Conservation (phyloP, 1,140 invertebrate genomes). For the Apis mellifera region Amel_HAv3.1 CM009940.2:5066501-5067000, state of each 20-base stretch:
- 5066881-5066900: constrained; percentile 20
- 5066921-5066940: constrained; percentile 68
- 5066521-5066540: too few relatives aligned
- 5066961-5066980: constrained; percentile 50
- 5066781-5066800: neutral
- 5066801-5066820: constrained; percentile 38
- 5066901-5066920: constrained; percentile 46
- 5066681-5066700: too few relatives aligned
- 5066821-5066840: too few relatives aligned
- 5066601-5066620: neutral
- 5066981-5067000: too few relatives aligned
- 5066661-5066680: too few relatives aligned
- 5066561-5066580: too few relatives aligned
- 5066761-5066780: constrained; percentile 27
- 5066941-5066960: constrained; percentile 61
- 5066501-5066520: neutral
- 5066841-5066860: neutral
- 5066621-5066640: neutral
- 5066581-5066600: neutral
- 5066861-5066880: neutral
- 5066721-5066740: neutral
- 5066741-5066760: too few relatives aligned
- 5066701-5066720: too few relatives aligned
- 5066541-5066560: too few relatives aligned
- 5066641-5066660: neutral